Base-by-base conservation (phyloP, 2,113 vertebrate species). In the Ibidorhyncha struthersii region DNA sequence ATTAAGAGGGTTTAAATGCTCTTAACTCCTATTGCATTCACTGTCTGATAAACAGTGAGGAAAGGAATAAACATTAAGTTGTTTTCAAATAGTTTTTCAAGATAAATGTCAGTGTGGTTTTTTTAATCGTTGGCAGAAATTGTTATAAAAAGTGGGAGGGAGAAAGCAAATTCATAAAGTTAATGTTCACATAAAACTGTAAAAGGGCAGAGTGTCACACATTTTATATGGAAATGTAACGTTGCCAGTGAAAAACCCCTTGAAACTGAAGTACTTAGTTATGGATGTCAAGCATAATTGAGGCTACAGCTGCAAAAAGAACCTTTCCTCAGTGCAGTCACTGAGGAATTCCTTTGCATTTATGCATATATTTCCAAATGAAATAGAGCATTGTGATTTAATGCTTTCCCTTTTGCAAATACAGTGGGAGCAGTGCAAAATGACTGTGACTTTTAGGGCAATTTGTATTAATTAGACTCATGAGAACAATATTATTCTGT, bases 281-380 rank as follows among this genome's bases (percentile, higher is more conserved):
- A 40, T 93, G 88, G 74, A 94, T 91, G 82, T 96, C 92, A 95
- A 76, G 93, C 96, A 96, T 94, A 93, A 73, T 81, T 97, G 89
- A 85, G 90, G 58, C 90, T 79, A 78, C 83, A 95, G 86, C 95
- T 91, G 70, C 95, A 95, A 86, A 97, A 74, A 83, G 77, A 96
- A 78, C 66, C 77, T 90, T 96, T 93, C 96, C 93, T 93, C 59
- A 78, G 73, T 62, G 50, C 56, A 76, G 49, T 63, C 95, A 86
- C 84, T 5, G 6, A 87, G 86, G 86, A 96, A 94, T 96, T 97
- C 85, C 76, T 88, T 96, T 94, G 91, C 89, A 90, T 97, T 86
- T 92, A 89, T 96, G 96, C 82, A 92, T 95, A 67, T 69, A 71
- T 96, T 86, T 95, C 86, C 84, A 83, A 82, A 85, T 97, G 71